Base-by-base conservation (phyloP, 2,797 vertebrate species). In the Labroides dimidiatus region DNA sequence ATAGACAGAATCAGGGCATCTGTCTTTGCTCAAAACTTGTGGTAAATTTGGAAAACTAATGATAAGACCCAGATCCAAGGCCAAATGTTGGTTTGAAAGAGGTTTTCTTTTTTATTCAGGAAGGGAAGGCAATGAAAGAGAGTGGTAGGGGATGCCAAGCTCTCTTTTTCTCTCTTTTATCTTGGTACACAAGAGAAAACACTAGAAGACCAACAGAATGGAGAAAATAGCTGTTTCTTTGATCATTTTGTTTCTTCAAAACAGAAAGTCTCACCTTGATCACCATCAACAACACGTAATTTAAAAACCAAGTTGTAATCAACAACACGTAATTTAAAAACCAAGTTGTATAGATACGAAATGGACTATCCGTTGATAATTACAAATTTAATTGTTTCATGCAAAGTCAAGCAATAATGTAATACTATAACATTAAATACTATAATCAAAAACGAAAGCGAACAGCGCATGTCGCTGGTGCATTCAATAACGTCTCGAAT, bases 71-170 rank as follows among this genome's bases (percentile, higher is more conserved):
- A 67, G 57, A 37, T 44, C 59, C 39, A 54, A 65, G 37, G 50
- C 45, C 42, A 68, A 57, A 42, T 44, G 39, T 52, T 59, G 19
- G 17, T 58, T 39, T 63, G 50, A 64, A 51, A 50, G 15, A 39
- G n/a, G 36, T 69, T 74, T 64, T 51, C 30, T 36, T 68, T 74
- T 64, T 50, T 27, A 3, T 6, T 48, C 79, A n/a, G n/a, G n/a
- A 79, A 84, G 79, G 84, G 82, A 65, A 78, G 81, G 77, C 39
- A 59, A 37, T 60, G 49, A 65, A 8, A 64, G 13, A 48, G 53
- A 60, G 27, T 39, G 37, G 41, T 44, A 20, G 30, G 58, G 44
- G 27, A 80, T 59, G 55, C 71, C 65, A 73, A 39, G 48, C 33
- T 60, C 52, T 64, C 13, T 4, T 49, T 62, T 47, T 39, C 56